Base-by-base conservation (phyloP, 2,888 invertebrate genomes). In the Mamestra brassicae region DNA sequence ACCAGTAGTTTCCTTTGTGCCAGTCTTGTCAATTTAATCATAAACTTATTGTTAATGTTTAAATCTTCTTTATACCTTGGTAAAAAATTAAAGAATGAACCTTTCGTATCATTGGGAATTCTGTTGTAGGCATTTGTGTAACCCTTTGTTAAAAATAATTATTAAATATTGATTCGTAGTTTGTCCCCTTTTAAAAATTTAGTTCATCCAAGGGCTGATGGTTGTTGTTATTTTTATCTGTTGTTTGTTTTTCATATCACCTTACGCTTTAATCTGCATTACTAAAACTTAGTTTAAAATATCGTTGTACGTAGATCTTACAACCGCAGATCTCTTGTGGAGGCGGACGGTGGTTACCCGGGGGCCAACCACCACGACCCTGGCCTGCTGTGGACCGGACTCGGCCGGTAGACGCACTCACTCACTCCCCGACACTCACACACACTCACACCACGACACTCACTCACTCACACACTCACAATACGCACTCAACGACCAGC, bases 331-430 rank as follows among this genome's bases (percentile, higher is more conserved):
- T 97, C 97, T 78, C 95, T 97, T 92, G 96, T 97, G 88, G 96
- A 97, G 88, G 92, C 95, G 85, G 97, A 97, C 87, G 97, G 97
- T 8, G 94, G 93, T 13, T 97, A 97, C 89, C 97, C 97, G 55
- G 97, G 97, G 4, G 97, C 97, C 67, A 97, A 97, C 89, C 96
- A 97, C 83, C 97, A 97, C 88, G 97, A 97, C 92, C 97, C 97
- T 55, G 97, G 96, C 76, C 95, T 97, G 91, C 97, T 97, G 96
- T 97, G 97, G 97, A 95, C 97, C 57, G 97, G 97, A 17, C 96
- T 97, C 84, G 97, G 97, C 74, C 94, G 96, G 90, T 95, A 96
- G 92, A 89, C 80, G 74, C 76, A 75, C 81, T 72, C 78, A 52
- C 71, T 58, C 76, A 68, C 68, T 58, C 60, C 26, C 63, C 17